Percentiles rank a stretch among this genome's conserved stretches.
Conservation (phyloP, 2,797 vertebrate species). For the Esox lucius region DNA sequence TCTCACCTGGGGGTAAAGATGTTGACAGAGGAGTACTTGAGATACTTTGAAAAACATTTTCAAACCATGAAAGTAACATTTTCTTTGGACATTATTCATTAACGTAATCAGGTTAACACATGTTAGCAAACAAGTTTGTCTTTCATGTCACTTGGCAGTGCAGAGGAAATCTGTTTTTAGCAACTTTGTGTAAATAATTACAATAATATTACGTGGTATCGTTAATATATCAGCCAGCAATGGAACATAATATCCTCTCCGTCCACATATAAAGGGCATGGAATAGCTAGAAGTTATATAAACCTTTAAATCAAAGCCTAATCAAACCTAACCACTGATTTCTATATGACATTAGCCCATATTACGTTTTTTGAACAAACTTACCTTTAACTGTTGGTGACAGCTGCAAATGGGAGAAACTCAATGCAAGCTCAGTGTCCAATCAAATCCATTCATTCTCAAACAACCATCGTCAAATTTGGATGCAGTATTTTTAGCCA, state of each 20-base stretch:
- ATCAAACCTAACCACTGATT: background rate
- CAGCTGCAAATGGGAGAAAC: conserved; percentile 42
- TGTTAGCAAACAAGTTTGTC: background rate
- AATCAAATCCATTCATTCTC: conserved; percentile 31
- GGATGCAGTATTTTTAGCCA: conserved; percentile 66
- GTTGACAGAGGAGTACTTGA: background rate
- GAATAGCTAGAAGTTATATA: background rate
- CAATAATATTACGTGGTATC: background rate
- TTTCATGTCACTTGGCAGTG: background rate
- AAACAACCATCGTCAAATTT: conserved; percentile 39
- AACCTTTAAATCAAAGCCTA: background rate
- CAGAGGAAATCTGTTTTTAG: background rate
- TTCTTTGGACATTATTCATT: background rate
- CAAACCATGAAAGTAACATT: background rate
- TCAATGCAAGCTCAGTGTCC: conserved; percentile 13
- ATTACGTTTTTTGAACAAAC: background rate
- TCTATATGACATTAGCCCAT: background rate
- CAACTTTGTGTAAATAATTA: background rate
- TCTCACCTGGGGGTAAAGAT: background rate
- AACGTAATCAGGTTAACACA: background rate
- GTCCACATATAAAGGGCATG: background rate
- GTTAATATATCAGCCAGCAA: background rate
- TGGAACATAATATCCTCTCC: background rate
- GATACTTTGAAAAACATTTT: background rate
- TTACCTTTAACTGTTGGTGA: conserved; percentile 40